Percentiles rank a stretch among this genome's conserved stretches.
Evolutionary conservation across 2,113 vertebrate species (phyloP).

Genomic region (Hippocampus barbouri): DNA sequence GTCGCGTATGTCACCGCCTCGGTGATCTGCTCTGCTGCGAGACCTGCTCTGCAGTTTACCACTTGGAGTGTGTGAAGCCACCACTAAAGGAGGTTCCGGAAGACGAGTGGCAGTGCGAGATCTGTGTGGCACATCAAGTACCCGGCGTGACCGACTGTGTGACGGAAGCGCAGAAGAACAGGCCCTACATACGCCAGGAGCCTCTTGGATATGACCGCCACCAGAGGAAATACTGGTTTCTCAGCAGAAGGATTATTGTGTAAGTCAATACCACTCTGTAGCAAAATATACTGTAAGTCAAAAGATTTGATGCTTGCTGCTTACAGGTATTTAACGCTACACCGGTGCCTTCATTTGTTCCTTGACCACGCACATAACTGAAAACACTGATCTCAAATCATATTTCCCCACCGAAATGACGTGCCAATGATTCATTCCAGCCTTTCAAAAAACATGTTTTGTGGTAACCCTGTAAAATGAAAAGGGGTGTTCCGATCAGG

Average conservation of each 20-base stretch:
- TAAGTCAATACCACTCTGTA: slow-evolving; percentile 70
- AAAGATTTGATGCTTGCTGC: neutral
- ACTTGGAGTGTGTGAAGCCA: slow-evolving; percentile 95
- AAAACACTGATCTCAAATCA: no score
- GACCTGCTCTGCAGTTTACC: slow-evolving; percentile 95
- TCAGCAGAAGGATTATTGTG: slow-evolving; percentile 93
- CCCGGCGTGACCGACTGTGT: slow-evolving; percentile 94
- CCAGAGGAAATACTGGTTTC: slow-evolving; percentile 95
- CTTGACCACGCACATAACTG: no score
- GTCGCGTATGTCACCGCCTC: slow-evolving; percentile 94
- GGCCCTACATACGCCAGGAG: slow-evolving; percentile 92
- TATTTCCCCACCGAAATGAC: no score
- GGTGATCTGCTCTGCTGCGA: slow-evolving; percentile 97
- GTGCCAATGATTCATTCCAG: no score
- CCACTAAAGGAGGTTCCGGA: slow-evolving; percentile 92
- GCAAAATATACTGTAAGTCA: neutral
- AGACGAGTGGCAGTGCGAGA: slow-evolving; percentile 98
- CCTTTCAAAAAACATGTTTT: no score
- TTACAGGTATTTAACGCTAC: neutral
- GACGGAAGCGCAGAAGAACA: slow-evolving; percentile 91
- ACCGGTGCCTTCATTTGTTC: no score
- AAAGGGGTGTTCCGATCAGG: no score
- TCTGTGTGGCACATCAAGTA: slow-evolving; percentile 94
- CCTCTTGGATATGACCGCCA: slow-evolving; percentile 95
- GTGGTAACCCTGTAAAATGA: no score